Evolutionary conservation across 2,113 vertebrate species (phyloP), one percentile per base, ranked within the genome.

Genomic region (Aix galericulata): DNA sequence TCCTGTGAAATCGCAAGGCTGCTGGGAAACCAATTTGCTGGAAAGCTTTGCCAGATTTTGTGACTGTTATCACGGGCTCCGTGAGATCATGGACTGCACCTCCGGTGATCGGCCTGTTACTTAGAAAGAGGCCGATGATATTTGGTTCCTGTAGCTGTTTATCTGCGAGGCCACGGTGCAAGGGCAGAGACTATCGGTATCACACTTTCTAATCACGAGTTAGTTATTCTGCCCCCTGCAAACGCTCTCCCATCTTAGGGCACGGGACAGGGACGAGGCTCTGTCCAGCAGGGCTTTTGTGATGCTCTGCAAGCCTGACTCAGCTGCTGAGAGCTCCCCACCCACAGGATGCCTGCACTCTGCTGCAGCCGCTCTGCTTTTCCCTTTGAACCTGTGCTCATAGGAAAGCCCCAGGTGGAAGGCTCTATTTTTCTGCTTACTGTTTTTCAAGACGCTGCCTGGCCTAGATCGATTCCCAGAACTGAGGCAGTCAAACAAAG

Each of bases 381-480:
- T 50, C 34, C 85, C 82, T 86, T 88, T 88, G 68, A 89, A 88
- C 60, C 64, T 81, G 48, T 55, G 21, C 56, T 93, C 63, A 78
- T 36, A 94, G 48, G 60, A 94, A 94, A 81, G 48, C 52, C 86
- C 71, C 38, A 88, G 89, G 85, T 90, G 38, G 68, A 83, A 94
- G 75, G n/a, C 29, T 40, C 64, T 75, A 50, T 80, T 93, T 94
- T 94, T 96, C 92, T 90, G 89, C 85, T 78, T 83, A 53, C 9
- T 91, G 90, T 91, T 97, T 97, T 92, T 94, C 90, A 90, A 95
- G 93, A 95, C 68, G 82, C 52, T 88, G 88, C 73, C 38, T 75
- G 82, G 85, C 82, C 68, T 80, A 83, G 77, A 88, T 83, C 73
- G 88, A 17, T 97, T 97, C 95, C 92, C 88, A 94, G 96, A 97